Base-by-base conservation (phyloP, 37 sponge, comb jelly and placozoan species). In the Axinella damicornis region DNA sequence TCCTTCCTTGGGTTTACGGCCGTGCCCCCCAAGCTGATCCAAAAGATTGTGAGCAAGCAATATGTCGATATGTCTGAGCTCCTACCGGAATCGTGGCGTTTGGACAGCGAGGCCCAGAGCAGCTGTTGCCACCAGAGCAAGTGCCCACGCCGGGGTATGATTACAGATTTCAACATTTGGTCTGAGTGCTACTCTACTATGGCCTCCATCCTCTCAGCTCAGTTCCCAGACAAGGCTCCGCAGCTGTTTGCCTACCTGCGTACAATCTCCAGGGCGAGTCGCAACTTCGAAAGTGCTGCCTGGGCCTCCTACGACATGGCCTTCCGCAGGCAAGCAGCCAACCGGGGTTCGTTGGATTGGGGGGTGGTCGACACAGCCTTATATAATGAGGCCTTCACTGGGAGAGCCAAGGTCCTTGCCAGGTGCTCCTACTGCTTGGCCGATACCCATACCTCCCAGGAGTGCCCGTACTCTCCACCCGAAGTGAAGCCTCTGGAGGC, bases 331-430 rank as follows among this genome's bases (percentile, higher is more conserved):
- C 15, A 14, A 71, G 52, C 73, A 71, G 73, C 73, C 38, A 32
- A 16, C 32, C 19, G 12, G 73, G 12, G 52, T n/a, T 71, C 73
- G 13, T 21, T 71, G 12, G 73, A 71, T 41, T 71, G 73, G 73
- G 38, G 73, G 19, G 13, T 38, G 13, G 22, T 32, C 11, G 73
- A 71, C 41, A 17, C 73, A 39, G 19, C 16, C 14, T 41, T 71
- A 37, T 71, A 71, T 21, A 71, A 71, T 36, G n/a, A n/a, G n/a
- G n/a, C n/a, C n/a, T n/a, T n/a, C n/a, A n/a, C n/a, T n/a, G n/a
- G n/a, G n/a, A n/a, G 73, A 71, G 67, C 67, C 67, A 16, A 22
- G 25, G 27, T 65, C 13, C 14, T 24, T 27, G 27, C 67, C 67
- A 24, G 67, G 15, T 65, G 67, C 27, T 15, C 15, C 67, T 32